phyloP scores from a whole-genome alignment of 1,140 invertebrate genomes.

The Temnothorax curvispinosus region DNA sequence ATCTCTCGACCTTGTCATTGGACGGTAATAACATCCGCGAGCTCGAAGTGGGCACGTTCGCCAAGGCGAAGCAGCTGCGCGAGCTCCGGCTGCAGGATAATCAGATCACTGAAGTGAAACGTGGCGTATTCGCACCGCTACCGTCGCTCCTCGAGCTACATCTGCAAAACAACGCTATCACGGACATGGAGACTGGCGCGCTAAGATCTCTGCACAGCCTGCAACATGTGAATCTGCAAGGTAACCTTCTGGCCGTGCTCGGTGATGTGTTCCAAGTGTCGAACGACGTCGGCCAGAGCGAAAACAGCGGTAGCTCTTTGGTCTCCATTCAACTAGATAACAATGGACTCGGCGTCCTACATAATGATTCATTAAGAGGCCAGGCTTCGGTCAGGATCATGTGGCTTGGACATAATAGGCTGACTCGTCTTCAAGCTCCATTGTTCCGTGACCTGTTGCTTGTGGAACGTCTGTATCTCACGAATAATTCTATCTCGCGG shows the following conservation, averaged over 20 bases:
- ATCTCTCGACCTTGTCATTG: slow-evolving; percentile 93
- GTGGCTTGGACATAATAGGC: slow-evolving; percentile 94
- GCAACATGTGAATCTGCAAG: slow-evolving; percentile 95
- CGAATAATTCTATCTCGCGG: slow-evolving; percentile 92
- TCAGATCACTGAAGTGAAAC: slow-evolving; percentile 90
- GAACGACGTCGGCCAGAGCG: slow-evolving; percentile 67
- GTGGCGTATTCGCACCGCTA: slow-evolving; percentile 93
- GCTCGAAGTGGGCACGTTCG: slow-evolving; percentile 92
- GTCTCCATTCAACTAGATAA: slow-evolving; percentile 94
- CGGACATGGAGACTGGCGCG: slow-evolving; percentile 93
- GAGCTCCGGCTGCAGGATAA: slow-evolving; percentile 96
- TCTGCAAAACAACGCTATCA: slow-evolving; percentile 94
- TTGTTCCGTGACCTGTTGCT: slow-evolving; percentile 91
- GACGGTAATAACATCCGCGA: slow-evolving; percentile 95
- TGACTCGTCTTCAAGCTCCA: slow-evolving; percentile 89
- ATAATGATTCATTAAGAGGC: slow-evolving; percentile 92
- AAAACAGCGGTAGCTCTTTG: slow-evolving; percentile 87
- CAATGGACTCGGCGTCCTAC: slow-evolving; percentile 92
- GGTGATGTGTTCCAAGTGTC: slow-evolving; percentile 92
- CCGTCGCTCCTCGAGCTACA: slow-evolving; percentile 93
- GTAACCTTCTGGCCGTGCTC: slow-evolving; percentile 91
- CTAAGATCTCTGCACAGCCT: slow-evolving; percentile 93
- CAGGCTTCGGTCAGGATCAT: slow-evolving; percentile 94
- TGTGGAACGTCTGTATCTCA: slow-evolving; percentile 92
- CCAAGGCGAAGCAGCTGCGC: slow-evolving; percentile 89